These are phyloP conservation scores for Actinostola sp. DNA, from an alignment of 92 coral and sea anemone genomes.

Conservation along the genomic window DNA sequence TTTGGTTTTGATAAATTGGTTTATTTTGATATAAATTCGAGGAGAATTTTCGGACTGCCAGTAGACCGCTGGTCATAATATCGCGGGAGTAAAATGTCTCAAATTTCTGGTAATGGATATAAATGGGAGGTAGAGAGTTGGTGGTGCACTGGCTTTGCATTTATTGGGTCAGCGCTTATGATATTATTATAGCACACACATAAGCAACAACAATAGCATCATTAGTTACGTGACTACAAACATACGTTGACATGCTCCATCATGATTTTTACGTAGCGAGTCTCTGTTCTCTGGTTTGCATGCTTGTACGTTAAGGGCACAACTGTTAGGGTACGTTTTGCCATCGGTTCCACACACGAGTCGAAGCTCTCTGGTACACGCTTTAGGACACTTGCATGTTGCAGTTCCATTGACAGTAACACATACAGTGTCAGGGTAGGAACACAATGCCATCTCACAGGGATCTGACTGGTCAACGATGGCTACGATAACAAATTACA, in stretches of 20 bases:
- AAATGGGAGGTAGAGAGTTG: too few species aligned
- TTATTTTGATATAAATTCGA: too few species aligned
- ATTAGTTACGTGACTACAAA: too few species aligned
- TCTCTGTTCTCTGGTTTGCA: conserved; percentile 51
- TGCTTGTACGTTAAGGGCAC: conserved; percentile 67
- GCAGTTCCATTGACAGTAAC: conserved; percentile 22
- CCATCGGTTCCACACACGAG: conserved; percentile 87
- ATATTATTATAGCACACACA: too few species aligned
- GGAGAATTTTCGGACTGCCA: too few species aligned
- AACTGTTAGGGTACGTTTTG: conserved; percentile 71
- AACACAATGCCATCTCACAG: conserved; percentile 40
- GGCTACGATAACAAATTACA: neutral
- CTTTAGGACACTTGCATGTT: conserved; percentile 55
- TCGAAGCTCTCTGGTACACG: conserved; percentile 44
- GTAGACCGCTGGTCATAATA: too few species aligned
- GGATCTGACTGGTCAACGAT: neutral
- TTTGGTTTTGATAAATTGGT: too few species aligned
- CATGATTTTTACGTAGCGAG: conserved; percentile 16
- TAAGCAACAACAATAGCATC: too few species aligned
- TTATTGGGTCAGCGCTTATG: too few species aligned
- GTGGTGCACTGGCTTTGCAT: too few species aligned
- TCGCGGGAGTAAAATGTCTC: too few species aligned
- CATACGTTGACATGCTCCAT: conserved; percentile 34
- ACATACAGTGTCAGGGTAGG: conserved; percentile 39
- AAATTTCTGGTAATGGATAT: too few species aligned